Evolutionary conservation across 2,797 vertebrate genomes (phyloP).

Genomic region (Sphaeramia orbicularis): DNA sequence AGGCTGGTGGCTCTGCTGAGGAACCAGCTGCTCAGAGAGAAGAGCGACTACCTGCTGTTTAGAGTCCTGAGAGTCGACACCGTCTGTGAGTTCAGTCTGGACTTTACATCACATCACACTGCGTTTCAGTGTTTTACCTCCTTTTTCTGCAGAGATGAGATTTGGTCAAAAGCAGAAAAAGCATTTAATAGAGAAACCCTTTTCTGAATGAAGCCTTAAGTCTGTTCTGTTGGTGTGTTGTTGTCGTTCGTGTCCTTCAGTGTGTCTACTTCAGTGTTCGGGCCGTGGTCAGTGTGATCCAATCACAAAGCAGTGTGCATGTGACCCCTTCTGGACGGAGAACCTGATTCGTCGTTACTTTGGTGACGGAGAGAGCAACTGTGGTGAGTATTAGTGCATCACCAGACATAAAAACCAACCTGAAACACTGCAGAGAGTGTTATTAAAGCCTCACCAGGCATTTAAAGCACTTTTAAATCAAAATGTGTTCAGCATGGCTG

Average conservation of each 20-base stretch:
- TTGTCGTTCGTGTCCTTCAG: slow-evolving; percentile 63
- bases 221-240: neutral
- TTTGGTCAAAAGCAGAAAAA: neutral
- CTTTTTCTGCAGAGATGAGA: no score
- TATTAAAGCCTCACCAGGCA: no score
- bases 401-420: neutral
- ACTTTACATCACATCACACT: no score
- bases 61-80: slow-evolving; percentile 91
- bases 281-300: slow-evolving; percentile 92
- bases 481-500: neutral
- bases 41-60: slow-evolving; percentile 90
- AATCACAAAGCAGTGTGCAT: slow-evolving; percentile 89
- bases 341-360: slow-evolving; percentile 89
- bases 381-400: slow-evolving; percentile 78
- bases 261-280: slow-evolving; percentile 90
- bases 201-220: neutral
- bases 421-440: neutral
- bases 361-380: slow-evolving; percentile 90
- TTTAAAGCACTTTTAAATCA: no score
- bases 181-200: neutral
- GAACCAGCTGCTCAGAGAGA: slow-evolving; percentile 87
- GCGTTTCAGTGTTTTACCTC: neutral
- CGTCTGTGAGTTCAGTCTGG: slow-evolving; percentile 76
- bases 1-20: slow-evolving; percentile 85
- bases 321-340: slow-evolving; percentile 94